These are phyloP conservation scores for Acleris sparsana DNA, from an alignment of 2,888 invertebrate species.

Conservation along the genomic window DNA sequence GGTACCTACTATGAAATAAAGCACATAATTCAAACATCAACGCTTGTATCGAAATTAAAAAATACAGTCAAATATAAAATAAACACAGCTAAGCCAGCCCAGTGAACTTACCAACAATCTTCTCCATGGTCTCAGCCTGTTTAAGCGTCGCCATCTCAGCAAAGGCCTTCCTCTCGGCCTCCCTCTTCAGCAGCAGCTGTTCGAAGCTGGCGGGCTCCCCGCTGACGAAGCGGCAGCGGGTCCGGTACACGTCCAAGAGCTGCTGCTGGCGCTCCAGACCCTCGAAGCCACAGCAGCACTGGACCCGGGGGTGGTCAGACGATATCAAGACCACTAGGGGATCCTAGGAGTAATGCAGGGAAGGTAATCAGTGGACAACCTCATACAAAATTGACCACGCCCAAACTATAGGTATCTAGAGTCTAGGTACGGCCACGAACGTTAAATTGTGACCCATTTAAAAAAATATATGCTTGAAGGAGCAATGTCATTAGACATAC, in stretches of 20 bases:
- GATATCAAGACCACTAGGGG: conserved; percentile 80
- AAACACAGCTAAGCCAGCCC: conserved; percentile 12
- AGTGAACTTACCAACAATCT: conserved; percentile 64
- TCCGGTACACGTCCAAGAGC: conserved; percentile 77
- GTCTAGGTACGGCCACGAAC: no score
- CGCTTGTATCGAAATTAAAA: no score
- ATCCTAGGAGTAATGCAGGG: conserved; percentile 65
- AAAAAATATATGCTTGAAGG: no score
- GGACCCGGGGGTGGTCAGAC: conserved; percentile 79
- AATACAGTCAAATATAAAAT: conserved; percentile 25
- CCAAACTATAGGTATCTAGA: no score
- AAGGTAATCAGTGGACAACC: not conserved
- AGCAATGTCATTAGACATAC: no score
- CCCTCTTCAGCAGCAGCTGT: conserved; percentile 73
- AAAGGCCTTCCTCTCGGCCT: conserved; percentile 75
- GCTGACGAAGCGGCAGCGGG: conserved; percentile 77
- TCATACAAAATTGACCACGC: no score
- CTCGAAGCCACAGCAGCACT: conserved; percentile 79
- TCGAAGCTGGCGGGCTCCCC: conserved; percentile 78
- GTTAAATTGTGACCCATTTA: no score
- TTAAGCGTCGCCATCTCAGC: conserved; percentile 79
- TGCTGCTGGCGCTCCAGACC: conserved; percentile 77
- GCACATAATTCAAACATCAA: no score
- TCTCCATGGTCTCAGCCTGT: conserved; percentile 79
- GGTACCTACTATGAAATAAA: no score